These are phyloP conservation scores for Anoplopoma fimbria DNA, from an alignment of 2,113 vertebrate genomes.

Conservation along the genomic window DNA sequence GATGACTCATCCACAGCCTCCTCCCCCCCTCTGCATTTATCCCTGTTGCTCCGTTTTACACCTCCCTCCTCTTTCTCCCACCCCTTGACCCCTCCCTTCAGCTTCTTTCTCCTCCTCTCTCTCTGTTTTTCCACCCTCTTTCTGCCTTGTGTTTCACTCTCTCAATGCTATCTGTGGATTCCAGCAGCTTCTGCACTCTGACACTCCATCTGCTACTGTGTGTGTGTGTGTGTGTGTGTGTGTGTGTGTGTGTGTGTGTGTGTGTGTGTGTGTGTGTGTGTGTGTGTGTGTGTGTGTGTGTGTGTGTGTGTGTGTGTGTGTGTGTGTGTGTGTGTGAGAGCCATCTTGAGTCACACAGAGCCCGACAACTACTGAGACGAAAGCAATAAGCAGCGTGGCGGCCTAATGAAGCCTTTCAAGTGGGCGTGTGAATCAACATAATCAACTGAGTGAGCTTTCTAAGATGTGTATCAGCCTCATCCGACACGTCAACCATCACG, in stretches of 20 bases:
- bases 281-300: constrained; percentile 33
- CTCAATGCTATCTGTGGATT: constrained; percentile 33
- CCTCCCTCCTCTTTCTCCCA: constrained; percentile 30
- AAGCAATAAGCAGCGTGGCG: constrained; percentile 10
- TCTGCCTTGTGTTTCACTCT: constrained; percentile 31
- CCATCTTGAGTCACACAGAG: constrained; percentile 27
- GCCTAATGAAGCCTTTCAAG: constrained; percentile 55
- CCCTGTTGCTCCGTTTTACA: constrained; percentile 47
- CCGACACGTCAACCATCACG: constrained; percentile 13
- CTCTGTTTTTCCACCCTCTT: constrained; percentile 24
- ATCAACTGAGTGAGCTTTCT: constrained; percentile 7
- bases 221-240: constrained; percentile 32
- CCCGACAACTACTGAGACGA: constrained; percentile 42
- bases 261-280: constrained; percentile 14
- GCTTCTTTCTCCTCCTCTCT: background rate
- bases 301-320: constrained; percentile 3
- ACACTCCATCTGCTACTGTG: constrained; percentile 42
- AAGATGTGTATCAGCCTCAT: constrained; percentile 6
- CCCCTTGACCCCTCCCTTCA: constrained; percentile 26
- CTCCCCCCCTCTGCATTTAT: constrained; percentile 37
- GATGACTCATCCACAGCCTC: constrained; percentile 82
- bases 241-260: constrained; percentile 13
- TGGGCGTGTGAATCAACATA: constrained; percentile 28
- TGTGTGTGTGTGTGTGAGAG: background rate
- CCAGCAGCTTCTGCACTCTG: constrained; percentile 58